Evolutionary conservation across 2,113 vertebrate genomes (phyloP), one percentile per base, ranked within the genome.

Genomic region (Pseudorasbora parva): DNA sequence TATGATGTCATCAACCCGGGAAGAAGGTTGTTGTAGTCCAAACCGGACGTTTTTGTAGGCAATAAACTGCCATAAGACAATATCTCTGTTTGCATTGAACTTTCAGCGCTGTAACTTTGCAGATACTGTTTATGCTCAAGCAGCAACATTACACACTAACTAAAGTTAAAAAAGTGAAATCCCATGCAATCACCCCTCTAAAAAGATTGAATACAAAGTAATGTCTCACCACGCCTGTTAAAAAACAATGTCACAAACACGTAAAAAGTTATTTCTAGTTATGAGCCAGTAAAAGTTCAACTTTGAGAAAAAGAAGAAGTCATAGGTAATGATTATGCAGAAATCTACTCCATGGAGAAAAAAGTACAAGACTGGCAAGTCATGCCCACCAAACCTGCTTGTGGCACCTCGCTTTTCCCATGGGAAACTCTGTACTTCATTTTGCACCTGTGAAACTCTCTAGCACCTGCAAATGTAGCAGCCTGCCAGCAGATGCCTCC

Each of bases 341-440:
- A 82, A 23, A n/a, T 82, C 54, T 49, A 41, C 0, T 60, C 3
- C 30, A 30, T 30, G 30, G 30, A 30, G 30, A 25, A 47, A 27
- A n/a, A 68, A 37, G 10, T 77, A 83, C 47, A 77, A 43, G 62
- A 17, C 17, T 30, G 30, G 45, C 41, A 54, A 21, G 43, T 43
- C 14, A 2, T 33, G 51, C 64, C 43, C 17, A 74, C 27, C 37
- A 21, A 78, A 73, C n/a, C 1, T 54, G 23, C 19, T 1, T 23
- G 1, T 23, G 45, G 7, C 23, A 60, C 41, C 75, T 66, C 30
- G 21, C 3, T 30, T 66, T 64, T 62, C 23, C 64, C 41, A 56
- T 23, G 84, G 62, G 76, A 12, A 47, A 64, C 79, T 71, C 17
- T 23, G 62, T 54, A 69, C 59, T 54, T 51, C 5, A 76, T 66